Evolutionary conservation across 2,888 invertebrate species (phyloP), one percentile per base, ranked within the genome.

Genomic region (Lamellibrachia columna): DNA sequence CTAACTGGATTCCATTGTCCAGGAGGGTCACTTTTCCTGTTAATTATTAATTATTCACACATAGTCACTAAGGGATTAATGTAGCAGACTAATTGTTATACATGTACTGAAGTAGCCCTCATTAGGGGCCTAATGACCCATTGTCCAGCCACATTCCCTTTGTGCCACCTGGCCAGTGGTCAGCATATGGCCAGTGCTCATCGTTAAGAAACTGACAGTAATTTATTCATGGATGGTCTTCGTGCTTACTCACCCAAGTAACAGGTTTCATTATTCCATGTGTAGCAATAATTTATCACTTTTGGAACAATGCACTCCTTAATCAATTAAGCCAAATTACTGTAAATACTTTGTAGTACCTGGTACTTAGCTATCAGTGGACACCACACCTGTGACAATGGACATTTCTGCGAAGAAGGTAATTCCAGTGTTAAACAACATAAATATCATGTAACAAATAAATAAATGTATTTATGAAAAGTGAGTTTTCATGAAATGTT

Each of bases 121-220:
- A 75, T 75, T 75, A 75, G 75, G 75, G 75, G 75, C 75, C 75
- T 75, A 75, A 75, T 75, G 75, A 75, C 75, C 75, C 75, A 75
- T 75, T 75, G 75, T 75, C 75, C 75, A 75, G 0, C 4, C 75
- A 22, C 22, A 75, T 75, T 75, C 75, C 22, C 75, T 75, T 75
- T 75, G 75, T 75, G n/a, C 75, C 75, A 75, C n/a, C 75, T 75
- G 75, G 75, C 6, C 75, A 75, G 75, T 75, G 75, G 75, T 15
- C 75, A 75, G 75, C 75, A 75, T 75, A 15, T 75, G 75, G 75
- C n/a, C 75, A 75, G 22, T 2, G 6, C 15, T 75, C 22, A 22
- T 75, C 75, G n/a, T 22, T 75, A 75, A 75, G 75, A 75, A 75
- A 22, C 75, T 75, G 75, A 75, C 75, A 75, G 75, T 75, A 75